Evolutionary conservation across 2,797 vertebrate genomes (phyloP), one percentile per base, ranked within the genome.

Genomic region (Phataginus tetradactyla): DNA sequence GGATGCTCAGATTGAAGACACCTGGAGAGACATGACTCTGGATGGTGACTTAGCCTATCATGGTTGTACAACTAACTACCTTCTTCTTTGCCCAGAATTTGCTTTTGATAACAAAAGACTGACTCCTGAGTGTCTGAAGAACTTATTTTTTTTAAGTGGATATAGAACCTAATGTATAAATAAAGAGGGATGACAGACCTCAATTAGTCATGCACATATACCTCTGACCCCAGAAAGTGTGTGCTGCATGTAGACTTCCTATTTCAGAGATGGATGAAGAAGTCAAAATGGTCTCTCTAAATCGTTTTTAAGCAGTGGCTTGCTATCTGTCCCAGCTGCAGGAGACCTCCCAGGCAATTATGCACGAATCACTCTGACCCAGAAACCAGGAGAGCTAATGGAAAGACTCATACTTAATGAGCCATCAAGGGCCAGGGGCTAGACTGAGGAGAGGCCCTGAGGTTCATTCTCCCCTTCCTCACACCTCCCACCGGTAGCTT

Each of bases 351-450:
- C 6, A 18, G 55, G 18, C 61, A 94, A 49, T 91, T 91, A 77
- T 68, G 27, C 66, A 69, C 80, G 94, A 93, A 79, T 89, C 64
- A 68, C 49, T 72, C 21, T 94, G 69, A 72, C 86, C 79, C 55
- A 63, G 91, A 81, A 94, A 75, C 53, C 21, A 13, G 92, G 55
- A 57, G 66, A 68, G 11, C 27, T 92, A 71, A 45, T 89, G 78
- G n/a, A 88, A 95, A 94, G 72, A 69, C 66, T 71, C 42, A 81
- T 72, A 72, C 1, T 86, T 90, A 86, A 95, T 92, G 86, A 95
- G 20, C 32, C 79, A 72, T 20, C 7, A 53, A 88, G 17, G 71
- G 21, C 72, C 17, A 32, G 9, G n/a, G 32, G 10, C 4, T 80
- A 5, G 29, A 79, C 32, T 51, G 53, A 68, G 34, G 12, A 86